Percentiles rank a stretch among this genome's conserved stretches.
These are phyloP conservation scores for Myotis findleyi DNA, from an alignment of 2,797 vertebrate species.

Conservation along the genomic window DNA sequence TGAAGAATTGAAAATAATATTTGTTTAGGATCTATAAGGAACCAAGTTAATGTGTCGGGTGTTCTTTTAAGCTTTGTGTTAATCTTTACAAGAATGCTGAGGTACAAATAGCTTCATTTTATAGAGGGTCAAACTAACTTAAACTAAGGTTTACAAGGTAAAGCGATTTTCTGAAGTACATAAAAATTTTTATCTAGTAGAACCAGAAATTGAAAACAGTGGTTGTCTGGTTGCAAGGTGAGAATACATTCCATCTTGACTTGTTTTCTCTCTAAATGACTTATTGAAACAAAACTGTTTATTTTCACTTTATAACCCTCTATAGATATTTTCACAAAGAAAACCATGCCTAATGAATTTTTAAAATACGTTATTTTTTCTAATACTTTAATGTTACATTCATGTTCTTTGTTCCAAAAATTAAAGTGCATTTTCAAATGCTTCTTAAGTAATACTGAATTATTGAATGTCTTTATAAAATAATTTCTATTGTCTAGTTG, in stretches of 20 bases:
- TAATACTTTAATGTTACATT: background rate
- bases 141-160: background rate
- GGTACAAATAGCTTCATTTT: background rate
- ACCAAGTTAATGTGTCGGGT: background rate
- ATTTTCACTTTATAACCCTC: background rate
- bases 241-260: background rate
- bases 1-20: conserved; percentile 26
- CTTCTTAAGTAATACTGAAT: background rate
- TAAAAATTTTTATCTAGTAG: background rate
- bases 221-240: background rate
- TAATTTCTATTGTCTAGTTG: background rate
- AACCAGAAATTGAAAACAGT: background rate
- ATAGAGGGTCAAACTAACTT: background rate
- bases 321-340: background rate
- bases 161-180: background rate
- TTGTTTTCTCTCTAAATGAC: background rate
- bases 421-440: background rate
- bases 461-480: background rate
- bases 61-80: background rate
- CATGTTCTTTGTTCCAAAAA: background rate
- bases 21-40: conserved; percentile 3
- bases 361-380: background rate
- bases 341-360: background rate
- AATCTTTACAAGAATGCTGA: background rate
- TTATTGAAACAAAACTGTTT: background rate